Evolutionary conservation across 2,797 vertebrate genomes (phyloP).

Genomic region (Arremon aurantiirostris): DNA sequence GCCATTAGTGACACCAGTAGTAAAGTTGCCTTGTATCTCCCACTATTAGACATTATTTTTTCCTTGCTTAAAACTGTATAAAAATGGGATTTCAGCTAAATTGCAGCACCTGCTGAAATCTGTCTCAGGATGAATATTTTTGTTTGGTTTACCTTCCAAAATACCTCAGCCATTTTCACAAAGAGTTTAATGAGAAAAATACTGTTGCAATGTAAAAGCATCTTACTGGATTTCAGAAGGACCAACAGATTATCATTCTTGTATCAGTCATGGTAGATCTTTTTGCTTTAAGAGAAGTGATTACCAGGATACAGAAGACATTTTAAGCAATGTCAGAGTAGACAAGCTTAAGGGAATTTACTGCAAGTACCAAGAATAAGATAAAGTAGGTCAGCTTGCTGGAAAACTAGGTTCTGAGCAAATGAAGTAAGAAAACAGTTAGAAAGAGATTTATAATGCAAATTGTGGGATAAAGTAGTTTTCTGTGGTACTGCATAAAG

Average conservation of each 20-base stretch:
- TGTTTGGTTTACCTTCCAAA: background rate
- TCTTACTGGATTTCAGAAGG: background rate
- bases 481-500: background rate
- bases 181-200: background rate
- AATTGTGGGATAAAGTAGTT: background rate
- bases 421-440: constrained; percentile 15
- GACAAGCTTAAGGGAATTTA: constrained; percentile 54
- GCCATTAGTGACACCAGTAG: background rate
- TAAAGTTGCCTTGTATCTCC: background rate
- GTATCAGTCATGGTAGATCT: background rate
- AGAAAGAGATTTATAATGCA: constrained; percentile 4
- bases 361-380: constrained; percentile 47
- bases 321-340: background rate
- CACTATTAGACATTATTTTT: background rate
- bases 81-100: background rate
- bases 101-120: background rate
- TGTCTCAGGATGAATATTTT: background rate
- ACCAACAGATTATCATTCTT: background rate
- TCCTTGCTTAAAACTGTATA: background rate
- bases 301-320: background rate
- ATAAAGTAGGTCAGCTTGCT: constrained; percentile 60
- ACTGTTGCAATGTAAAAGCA: background rate
- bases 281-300: background rate
- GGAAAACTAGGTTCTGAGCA: constrained; percentile 41
- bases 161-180: background rate